phyloP scores from a whole-genome alignment of 2,797 vertebrate genomes.

The Helicolenus hilgendorfi region DNA sequence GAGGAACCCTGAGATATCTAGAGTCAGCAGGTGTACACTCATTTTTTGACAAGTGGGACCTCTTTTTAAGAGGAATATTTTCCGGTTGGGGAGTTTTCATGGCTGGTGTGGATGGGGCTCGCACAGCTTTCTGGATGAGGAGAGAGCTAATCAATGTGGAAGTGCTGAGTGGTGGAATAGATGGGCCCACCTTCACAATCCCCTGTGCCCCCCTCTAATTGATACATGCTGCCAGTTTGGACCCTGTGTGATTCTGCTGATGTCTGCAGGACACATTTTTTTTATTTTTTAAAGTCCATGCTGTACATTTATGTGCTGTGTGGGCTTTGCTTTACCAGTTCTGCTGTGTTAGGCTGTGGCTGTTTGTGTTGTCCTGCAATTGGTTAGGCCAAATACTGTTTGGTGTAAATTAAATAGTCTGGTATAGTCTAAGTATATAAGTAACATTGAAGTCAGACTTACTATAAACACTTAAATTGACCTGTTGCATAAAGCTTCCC shows the following conservation, averaged over 20 bases:
- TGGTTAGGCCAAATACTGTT: background rate
- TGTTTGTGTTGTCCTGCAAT: background rate
- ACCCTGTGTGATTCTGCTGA: slow-evolving; percentile 73
- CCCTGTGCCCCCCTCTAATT: slow-evolving; percentile 79
- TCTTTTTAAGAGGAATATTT: slow-evolving; percentile 76
- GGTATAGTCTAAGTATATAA: too few relatives aligned
- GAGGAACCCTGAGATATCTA: slow-evolving; percentile 49
- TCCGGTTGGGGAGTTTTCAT: slow-evolving; percentile 80
- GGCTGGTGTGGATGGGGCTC: slow-evolving; percentile 51
- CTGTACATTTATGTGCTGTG: slow-evolving; percentile 27
- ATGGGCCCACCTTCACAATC: slow-evolving; percentile 72
- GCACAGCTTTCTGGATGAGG: slow-evolving; percentile 66
- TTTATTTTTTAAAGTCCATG: background rate
- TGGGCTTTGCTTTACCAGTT: slow-evolving; percentile 14
- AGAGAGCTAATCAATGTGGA: slow-evolving; percentile 82
- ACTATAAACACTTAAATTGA: too few relatives aligned
- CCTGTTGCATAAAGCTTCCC: too few relatives aligned
- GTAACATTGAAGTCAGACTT: too few relatives aligned
- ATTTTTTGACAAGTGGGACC: slow-evolving; percentile 68
- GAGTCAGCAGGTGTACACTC: slow-evolving; percentile 76
- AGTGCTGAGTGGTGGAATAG: slow-evolving; percentile 83
- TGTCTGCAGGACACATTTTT: slow-evolving; percentile 53
- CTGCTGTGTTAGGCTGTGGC: background rate
- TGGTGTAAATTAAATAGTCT: background rate
- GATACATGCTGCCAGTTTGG: slow-evolving; percentile 77